A percentile compares a stretch with the other conserved stretches of the same genome.
Evolutionary conservation across 2,113 vertebrate genomes (phyloP).

Genomic region (Hippocampus comes): DNA sequence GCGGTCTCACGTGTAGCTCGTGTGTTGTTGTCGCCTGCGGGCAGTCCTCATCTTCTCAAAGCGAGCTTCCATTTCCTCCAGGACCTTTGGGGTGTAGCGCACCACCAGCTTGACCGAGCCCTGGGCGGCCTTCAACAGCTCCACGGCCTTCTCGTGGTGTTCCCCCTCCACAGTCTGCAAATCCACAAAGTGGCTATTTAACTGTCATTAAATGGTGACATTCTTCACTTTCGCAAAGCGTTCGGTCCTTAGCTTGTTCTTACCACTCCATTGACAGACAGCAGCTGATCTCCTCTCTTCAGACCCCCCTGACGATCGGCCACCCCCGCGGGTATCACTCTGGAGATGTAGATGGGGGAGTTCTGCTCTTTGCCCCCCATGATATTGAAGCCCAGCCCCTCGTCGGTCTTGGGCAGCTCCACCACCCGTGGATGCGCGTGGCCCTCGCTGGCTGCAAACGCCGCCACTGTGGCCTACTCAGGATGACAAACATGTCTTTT

Average conservation of each 20-base stretch:
- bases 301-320: conserved; percentile 90
- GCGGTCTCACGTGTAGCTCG: conserved; percentile 84
- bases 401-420: conserved; percentile 88
- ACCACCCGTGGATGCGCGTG: conserved; percentile 88
- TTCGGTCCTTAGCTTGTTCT: conserved; percentile 25
- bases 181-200: background rate
- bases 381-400: conserved; percentile 90
- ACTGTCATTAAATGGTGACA: no score
- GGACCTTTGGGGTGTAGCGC: conserved; percentile 86
- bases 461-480: conserved; percentile 84
- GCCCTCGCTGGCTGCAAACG: conserved; percentile 88
- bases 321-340: conserved; percentile 87
- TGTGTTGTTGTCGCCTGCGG: conserved; percentile 85
- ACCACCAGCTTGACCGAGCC: conserved; percentile 88
- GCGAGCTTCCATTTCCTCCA: conserved; percentile 92
- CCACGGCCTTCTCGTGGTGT: conserved; percentile 89
- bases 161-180: conserved; percentile 86
- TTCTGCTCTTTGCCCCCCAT: conserved; percentile 95
- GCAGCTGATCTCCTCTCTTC: conserved; percentile 87
- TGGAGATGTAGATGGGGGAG: conserved; percentile 90
- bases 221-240: no score
- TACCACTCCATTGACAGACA: conserved; percentile 91
- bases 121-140: conserved; percentile 87
- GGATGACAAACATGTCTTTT: background rate
- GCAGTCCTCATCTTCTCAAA: conserved; percentile 92